Base-by-base conservation (phyloP, 2,888 invertebrate genomes). In the Tinea pellionella region DNA sequence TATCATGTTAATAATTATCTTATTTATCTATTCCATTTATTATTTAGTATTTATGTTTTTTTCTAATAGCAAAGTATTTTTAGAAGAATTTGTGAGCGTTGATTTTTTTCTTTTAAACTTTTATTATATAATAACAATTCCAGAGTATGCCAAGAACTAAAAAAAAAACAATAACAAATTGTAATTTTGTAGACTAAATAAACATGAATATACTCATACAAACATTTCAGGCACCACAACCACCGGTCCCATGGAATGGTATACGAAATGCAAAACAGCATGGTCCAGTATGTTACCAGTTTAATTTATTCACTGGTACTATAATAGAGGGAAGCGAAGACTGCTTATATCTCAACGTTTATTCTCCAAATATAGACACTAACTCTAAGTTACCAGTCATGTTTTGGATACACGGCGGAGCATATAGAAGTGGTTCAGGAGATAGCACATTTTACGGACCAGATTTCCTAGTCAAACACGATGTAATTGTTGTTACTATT, bases 371-470 rank as follows among this genome's bases (percentile, higher is more conserved):
- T 2, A 7, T 76, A 0, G 69, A 68, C 4, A 74, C 76, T 0
- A 18, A 41, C 0, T 64, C 63, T 1, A 68, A 65, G 0, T 60
- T 74, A 2, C 75, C 83, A 0, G 84, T 84, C 1, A 80, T 83
- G 83, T 66, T 83, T 2, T 83, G 71, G 68, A 79, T 84, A 18
- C 80, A 84, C 29, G 81, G 80, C 0, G 86, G 86, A 61, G 85
- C 78, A 0, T 87, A 69, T 63, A 78, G 72, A 37, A 67, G 74
- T 55, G 83, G 83, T 0, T 79, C 82, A 0, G 71, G 72, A 0
- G 67, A 69, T 4, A 65, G 67, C 1, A 1, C 69, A 0, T 3
- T 80, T 1, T 85, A 80, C 16, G 84, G 84, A 0, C 81, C 85
- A 0, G 70, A 76, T 15, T 80, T 78, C 61, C 64, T 87, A 57